Evolutionary conservation across 2,888 invertebrate genomes (phyloP).

Genomic region (Bombylius discolor): DNA sequence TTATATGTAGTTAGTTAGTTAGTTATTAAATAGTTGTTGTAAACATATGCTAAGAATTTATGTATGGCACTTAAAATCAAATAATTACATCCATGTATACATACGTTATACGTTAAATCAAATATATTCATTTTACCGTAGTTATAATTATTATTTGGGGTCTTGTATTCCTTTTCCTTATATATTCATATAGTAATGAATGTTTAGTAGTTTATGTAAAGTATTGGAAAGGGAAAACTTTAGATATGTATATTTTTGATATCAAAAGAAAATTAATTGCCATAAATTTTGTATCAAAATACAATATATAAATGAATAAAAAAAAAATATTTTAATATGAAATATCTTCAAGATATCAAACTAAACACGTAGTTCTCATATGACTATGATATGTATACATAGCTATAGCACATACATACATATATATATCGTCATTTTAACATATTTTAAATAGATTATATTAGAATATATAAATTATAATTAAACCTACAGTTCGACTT

Average conservation of each 20-base stretch:
- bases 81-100: not conserved
- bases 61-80: not conserved
- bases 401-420: not conserved
- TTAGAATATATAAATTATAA: too few relatives aligned
- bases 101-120: too few relatives aligned
- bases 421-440: not conserved
- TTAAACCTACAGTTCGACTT: too few relatives aligned
- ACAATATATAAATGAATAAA: not conserved
- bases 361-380: not conserved
- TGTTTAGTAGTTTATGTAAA: too few relatives aligned
- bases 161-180: too few relatives aligned
- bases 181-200: too few relatives aligned
- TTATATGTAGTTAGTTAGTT: too few relatives aligned
- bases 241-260: conserved; percentile 1
- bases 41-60: not conserved
- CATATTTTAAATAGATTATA: too few relatives aligned
- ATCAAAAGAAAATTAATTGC: conserved; percentile 12
- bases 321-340: not conserved
- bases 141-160: too few relatives aligned
- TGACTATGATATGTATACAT: not conserved
- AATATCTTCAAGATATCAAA: not conserved
- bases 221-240: too few relatives aligned
- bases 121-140: too few relatives aligned
- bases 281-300: conserved; percentile 12
- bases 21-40: not conserved